Evolutionary conservation across 1,140 invertebrate genomes (phyloP).

Genomic region (Brachionus sp.): DNA sequence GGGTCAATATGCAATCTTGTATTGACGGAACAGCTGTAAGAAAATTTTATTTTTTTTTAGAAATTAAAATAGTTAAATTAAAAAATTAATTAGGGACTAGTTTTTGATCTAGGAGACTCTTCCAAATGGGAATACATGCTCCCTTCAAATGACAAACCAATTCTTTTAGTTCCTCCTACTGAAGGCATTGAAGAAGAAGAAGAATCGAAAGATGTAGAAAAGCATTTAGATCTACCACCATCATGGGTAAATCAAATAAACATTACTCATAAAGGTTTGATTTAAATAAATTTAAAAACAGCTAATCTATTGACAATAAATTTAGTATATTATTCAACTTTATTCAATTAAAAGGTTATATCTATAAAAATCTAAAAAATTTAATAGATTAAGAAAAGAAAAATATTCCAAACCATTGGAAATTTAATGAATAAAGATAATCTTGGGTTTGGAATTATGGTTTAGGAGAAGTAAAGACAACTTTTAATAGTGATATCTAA

Average conservation of each 20-base stretch:
- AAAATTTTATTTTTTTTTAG: no score
- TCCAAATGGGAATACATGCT: slow-evolving; percentile 60
- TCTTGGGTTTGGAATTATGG: no score
- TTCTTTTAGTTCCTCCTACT: slow-evolving; percentile 8
- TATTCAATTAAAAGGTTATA: no score
- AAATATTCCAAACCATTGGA: no score
- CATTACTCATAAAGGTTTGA: slow-evolving; percentile 66
- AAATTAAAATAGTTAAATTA: slow-evolving; percentile 43
- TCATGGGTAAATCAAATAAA: slow-evolving; percentile 73
- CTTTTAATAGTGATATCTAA: no score
- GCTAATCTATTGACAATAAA: no score
- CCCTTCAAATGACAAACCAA: slow-evolving; percentile 55
- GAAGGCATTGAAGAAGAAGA: slow-evolving; percentile 54
- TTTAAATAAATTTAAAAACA: background rate
- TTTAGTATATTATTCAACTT: no score
- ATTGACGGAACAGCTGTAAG: slow-evolving; percentile 13
- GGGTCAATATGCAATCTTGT: slow-evolving; percentile 68
- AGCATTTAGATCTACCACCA: slow-evolving; percentile 69
- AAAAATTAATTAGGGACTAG: slow-evolving; percentile 49
- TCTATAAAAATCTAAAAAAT: no score
- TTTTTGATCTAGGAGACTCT: slow-evolving; percentile 58
- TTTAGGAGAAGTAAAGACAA: no score
- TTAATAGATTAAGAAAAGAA: no score
- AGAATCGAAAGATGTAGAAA: slow-evolving; percentile 54
- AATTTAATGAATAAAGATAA: no score